These are phyloP conservation scores for Sardinella longiceps DNA, from an alignment of 2,797 vertebrate species.

Conservation along the genomic window DNA sequence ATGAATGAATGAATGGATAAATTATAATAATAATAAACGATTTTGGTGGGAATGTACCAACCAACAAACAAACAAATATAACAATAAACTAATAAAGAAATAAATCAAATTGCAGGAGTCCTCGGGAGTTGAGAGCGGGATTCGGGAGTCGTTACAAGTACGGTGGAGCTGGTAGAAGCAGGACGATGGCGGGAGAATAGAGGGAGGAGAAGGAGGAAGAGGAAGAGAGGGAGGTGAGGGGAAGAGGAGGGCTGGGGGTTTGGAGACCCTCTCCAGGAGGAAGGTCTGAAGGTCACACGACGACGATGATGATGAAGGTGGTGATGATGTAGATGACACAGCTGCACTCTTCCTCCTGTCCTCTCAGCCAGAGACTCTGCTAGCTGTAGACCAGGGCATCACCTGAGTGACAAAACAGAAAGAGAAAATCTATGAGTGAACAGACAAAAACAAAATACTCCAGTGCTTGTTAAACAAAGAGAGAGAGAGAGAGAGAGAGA, in stretches of 20 bases:
- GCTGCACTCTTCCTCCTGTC: not conserved
- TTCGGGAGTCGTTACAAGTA: no score
- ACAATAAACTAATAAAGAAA: not conserved
- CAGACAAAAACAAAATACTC: no score
- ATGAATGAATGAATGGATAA: no score
- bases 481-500: not conserved
- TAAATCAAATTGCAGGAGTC: not conserved
- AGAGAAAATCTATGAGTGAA: no score
- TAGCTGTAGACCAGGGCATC: not conserved
- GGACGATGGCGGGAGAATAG: conserved; percentile 16
- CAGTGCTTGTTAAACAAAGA: no score
- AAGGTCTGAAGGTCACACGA: not conserved
- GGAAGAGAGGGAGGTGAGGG: not conserved
- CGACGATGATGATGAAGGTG: not conserved
- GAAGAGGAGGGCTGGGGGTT: not conserved
- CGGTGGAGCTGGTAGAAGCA: not conserved
- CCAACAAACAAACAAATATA: not conserved
- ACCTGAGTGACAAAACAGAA: not conserved
- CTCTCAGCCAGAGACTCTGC: not conserved
- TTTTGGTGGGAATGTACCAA: no score
- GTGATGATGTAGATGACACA: no score
- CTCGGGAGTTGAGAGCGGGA: not conserved
- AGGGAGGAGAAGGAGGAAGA: conserved; percentile 16
- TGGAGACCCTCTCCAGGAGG: not conserved
- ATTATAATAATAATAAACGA: conserved; percentile 43